Evolutionary conservation across 1,140 invertebrate genomes (phyloP).

Genomic region (Thaumetopoea pityocampa): DNA sequence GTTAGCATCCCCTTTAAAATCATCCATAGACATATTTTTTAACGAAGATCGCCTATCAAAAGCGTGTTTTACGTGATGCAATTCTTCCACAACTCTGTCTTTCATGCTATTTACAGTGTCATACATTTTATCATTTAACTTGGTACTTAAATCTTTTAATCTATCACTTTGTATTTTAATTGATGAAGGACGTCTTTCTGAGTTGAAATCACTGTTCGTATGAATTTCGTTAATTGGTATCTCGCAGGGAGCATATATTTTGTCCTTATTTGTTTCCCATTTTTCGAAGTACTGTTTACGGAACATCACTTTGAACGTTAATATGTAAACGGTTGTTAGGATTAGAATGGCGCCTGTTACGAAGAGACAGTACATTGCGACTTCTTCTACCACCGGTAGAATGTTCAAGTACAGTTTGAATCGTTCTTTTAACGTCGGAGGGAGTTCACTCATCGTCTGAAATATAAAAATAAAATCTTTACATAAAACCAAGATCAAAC

Average conservation of each 20-base stretch:
- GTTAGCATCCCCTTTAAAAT: slow-evolving; percentile 41
- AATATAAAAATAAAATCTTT: slow-evolving; percentile 31
- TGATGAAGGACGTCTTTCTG: slow-evolving; percentile 32
- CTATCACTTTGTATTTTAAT: slow-evolving; percentile 48
- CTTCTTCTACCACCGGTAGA: slow-evolving; percentile 78
- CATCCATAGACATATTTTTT: slow-evolving; percentile 29
- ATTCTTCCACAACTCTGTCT: slow-evolving; percentile 40
- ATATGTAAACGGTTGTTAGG: slow-evolving; percentile 42
- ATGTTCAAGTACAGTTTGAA: slow-evolving; percentile 85
- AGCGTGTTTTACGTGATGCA: slow-evolving; percentile 35
- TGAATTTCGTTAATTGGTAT: slow-evolving; percentile 51
- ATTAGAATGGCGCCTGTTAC: slow-evolving; percentile 65
- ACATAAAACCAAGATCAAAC: slow-evolving; percentile 4
- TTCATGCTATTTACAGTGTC: slow-evolving; percentile 46
- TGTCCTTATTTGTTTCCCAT: slow-evolving; percentile 41
- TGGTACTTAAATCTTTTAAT: slow-evolving; percentile 51
- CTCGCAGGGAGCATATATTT: slow-evolving; percentile 59
- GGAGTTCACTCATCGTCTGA: slow-evolving; percentile 83
- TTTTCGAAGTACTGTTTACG: slow-evolving; percentile 38
- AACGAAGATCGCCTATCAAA: slow-evolving; percentile 45
- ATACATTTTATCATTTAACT: slow-evolving; percentile 48
- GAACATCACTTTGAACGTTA: slow-evolving; percentile 61
- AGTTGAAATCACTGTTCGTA: slow-evolving; percentile 38
- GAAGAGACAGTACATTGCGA: slow-evolving; percentile 78
- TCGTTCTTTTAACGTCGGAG: slow-evolving; percentile 77